Base-by-base conservation (phyloP, 2,888 invertebrate species). In the Globia sparganii region DNA sequence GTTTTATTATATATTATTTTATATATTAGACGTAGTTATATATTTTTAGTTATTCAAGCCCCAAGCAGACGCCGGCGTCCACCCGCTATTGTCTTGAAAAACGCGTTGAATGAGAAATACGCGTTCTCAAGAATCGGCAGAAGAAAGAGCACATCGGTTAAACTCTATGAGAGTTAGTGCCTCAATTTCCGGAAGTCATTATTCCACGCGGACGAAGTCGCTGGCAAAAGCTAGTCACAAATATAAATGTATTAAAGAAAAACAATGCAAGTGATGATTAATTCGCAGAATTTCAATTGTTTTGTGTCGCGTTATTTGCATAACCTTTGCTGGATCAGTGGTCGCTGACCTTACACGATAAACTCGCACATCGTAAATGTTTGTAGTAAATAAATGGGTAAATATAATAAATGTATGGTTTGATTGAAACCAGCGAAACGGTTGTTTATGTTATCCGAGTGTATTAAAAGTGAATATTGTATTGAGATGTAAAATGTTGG, bases 401-500 rank as follows among this genome's bases (percentile, higher is more conserved):
- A 69, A 78, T 65, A 61, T 65, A 62, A 15, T 40, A 78, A 61
- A 68, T 43, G 34, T 40, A 64, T 25, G 40, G 11, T 46, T 53
- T 83, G 79, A 79, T 69, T 78, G 64, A 83, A 80, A 83, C 64
- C 83, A 79, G 76, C 21, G 9, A 67, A 81, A 59, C 25, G 25
- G 13, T 43, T 68, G 64, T 83, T 79, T 79, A 64, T 83, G 40
- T 77, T 58, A 59, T 53, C 15, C 1, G 49, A 5, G 5, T 15
- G 43, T 21, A 43, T 34, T 59, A 34, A 75, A 81, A 81, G 15
- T 25, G 31, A 53, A 53, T 21, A 43, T 4, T 4, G 25, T 61
- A 80, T 72, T 80, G 53, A 72, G 43, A 56, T 13, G 34, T 81
- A 15, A 73, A 81, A n/a, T 46, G 4, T 62, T 77, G 58, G 34